Evolutionary conservation across 2,888 invertebrate genomes (phyloP).

Genomic region (Tenthredo distinguenda): DNA sequence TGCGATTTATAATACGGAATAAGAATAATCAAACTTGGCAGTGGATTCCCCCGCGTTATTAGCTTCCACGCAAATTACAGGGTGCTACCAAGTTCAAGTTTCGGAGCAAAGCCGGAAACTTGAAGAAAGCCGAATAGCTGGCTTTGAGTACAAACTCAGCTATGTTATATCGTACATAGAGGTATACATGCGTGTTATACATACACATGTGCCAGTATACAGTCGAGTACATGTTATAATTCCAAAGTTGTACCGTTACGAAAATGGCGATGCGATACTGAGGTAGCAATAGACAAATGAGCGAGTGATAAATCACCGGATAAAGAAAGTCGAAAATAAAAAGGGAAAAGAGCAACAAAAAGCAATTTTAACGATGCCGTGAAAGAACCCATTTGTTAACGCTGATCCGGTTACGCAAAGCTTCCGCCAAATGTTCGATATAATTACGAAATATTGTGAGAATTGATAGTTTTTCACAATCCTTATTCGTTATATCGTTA

Average conservation of each 20-base stretch:
- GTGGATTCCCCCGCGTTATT: conserved; percentile 52
- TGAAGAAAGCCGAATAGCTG: not conserved
- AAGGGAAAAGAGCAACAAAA: not conserved
- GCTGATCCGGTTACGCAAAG: not conserved
- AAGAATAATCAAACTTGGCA: conserved; percentile 22
- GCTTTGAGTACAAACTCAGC: not conserved
- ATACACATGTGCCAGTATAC: not conserved
- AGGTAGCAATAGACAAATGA: not conserved
- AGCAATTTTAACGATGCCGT: conserved; percentile 3
- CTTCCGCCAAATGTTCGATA: not conserved
- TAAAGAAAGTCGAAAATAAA: conserved; percentile 9
- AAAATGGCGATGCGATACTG: not conserved
- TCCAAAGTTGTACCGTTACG: not conserved
- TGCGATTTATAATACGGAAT: conserved; percentile 47
- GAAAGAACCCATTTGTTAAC: not conserved
- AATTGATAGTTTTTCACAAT: not conserved
- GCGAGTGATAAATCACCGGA: conserved; percentile 13
- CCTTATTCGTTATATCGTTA: not conserved
- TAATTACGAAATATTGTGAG: not conserved
- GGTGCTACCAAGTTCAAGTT: conserved; percentile 28
- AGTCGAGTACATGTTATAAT: not conserved
- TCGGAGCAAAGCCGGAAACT: conserved; percentile 35
- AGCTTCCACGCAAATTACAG: conserved; percentile 60
- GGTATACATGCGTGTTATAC: not conserved
- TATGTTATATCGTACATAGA: not conserved